Base-by-base conservation (phyloP, 1,140 invertebrate genomes). In the Halotydeus destructor region DNA sequence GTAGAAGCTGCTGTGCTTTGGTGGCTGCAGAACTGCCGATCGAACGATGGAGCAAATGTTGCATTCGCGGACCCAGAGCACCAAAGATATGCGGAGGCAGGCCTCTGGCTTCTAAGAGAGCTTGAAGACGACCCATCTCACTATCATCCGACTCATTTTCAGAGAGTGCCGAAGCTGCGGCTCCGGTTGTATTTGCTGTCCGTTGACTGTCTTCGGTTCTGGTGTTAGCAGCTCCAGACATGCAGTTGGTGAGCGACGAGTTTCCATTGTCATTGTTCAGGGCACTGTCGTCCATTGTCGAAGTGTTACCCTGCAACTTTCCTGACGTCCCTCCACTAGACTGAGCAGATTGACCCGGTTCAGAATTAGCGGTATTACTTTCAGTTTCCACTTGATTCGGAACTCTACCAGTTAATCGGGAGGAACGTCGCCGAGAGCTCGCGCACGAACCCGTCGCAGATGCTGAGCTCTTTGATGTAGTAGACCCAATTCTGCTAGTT, bases 21-120 rank as follows among this genome's bases (percentile, higher is more conserved):
- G 80, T 80, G 49, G 76, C 76, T 70, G 66, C 16, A 54, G 52
- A 46, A 44, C 42, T 47, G 5, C 78, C 79, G 37, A 94, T 89
- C 45, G 82, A 89, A 41, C 86, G 67, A 57, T 94, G 86, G 31
- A 97, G 64, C 19, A 98, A 66, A 59, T 97, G 88, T 54, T 97
- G 91, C 85, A 98, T 93, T 30, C 91, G 69, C 27, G 91, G 83
- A 5, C 84, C 89, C 23, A 97, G 67, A 24, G 83, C 81, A 12
- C 88, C 85, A 57, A 97, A 86, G 24, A 97, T 68, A 59, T 94
- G 86, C 2, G 88, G 86, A 8, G 88, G 88, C 49, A 97, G 58
- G 8, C 89, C 89, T 54, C 86, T 69, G 16, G 88, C 80, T 65
- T 96, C 89, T 18, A 96, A 66, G 39, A 94, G 61, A 54, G 60